Conservation (phyloP, 2,888 invertebrate genomes). For the Patella depressa region DNA sequence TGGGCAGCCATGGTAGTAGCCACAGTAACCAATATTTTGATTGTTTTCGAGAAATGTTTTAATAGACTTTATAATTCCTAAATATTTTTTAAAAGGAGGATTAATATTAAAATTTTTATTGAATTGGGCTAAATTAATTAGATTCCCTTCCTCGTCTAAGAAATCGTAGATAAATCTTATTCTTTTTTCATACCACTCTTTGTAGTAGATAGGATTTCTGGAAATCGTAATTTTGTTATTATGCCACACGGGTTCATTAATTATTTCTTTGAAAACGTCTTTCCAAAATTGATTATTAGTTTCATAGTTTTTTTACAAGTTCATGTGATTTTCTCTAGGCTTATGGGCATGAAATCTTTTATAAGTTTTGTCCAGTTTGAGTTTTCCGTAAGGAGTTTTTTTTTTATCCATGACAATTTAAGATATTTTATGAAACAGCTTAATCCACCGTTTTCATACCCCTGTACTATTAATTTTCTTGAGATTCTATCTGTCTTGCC, state of each 20-base stretch:
- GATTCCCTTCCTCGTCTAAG: neutral
- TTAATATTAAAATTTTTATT: too few relatives aligned
- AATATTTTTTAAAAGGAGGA: too few relatives aligned
- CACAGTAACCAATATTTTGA: too few relatives aligned
- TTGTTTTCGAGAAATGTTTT: too few relatives aligned
- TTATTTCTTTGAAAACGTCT: neutral
- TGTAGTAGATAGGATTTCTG: neutral
- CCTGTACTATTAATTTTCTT: slow-evolving; percentile 14
- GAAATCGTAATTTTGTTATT: neutral
- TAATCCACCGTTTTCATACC: slow-evolving; percentile 19
- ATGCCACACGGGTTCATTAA: neutral
- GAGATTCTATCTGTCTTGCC: slow-evolving; percentile 19
- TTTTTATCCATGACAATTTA: slow-evolving; percentile 24
- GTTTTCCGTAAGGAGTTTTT: slow-evolving; percentile 10
- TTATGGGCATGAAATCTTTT: too few relatives aligned
- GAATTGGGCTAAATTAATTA: too few relatives aligned
- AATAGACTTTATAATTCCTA: too few relatives aligned
- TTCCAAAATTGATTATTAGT: neutral
- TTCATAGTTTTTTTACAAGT: too few relatives aligned
- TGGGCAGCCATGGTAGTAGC: too few relatives aligned
- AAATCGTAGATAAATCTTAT: slow-evolving; percentile 4
- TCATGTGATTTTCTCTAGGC: too few relatives aligned
- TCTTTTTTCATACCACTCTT: neutral
- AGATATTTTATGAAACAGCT: slow-evolving; percentile 19
- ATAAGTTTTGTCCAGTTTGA: neutral